Conservation (phyloP, 2,797 vertebrate genomes). For the Champsocephalus gunnari region DNA sequence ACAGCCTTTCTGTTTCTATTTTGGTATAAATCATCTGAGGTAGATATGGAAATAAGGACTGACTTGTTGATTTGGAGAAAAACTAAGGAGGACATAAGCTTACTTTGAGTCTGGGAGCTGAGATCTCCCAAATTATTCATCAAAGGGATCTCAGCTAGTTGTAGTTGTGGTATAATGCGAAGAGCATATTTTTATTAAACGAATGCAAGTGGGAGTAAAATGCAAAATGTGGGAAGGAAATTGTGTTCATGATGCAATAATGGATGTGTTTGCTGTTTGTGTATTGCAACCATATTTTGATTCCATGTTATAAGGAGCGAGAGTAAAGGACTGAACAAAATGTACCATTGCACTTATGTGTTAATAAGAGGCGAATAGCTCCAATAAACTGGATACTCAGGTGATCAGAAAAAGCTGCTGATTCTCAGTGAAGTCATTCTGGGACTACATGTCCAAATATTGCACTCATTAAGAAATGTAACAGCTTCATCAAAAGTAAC, state of each 20-base stretch:
- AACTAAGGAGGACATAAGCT: constrained; percentile 8
- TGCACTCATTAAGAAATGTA: too few relatives aligned
- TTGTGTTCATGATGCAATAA: constrained; percentile 5
- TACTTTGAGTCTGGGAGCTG: constrained; percentile 3
- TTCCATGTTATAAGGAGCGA: not conserved
- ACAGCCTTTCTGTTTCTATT: not conserved
- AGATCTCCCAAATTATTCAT: constrained; percentile 35
- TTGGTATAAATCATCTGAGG: not conserved
- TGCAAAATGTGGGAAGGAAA: not conserved
- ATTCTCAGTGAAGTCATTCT: not conserved
- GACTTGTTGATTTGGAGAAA: constrained; percentile 18
- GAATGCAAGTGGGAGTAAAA: constrained; percentile 19
- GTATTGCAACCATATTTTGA: constrained; percentile 1
- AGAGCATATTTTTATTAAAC: constrained; percentile 11
- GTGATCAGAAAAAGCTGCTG: not conserved
- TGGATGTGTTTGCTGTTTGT: constrained; percentile 14
- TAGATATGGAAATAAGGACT: not conserved
- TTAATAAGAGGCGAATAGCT: not conserved
- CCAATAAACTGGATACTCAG: not conserved
- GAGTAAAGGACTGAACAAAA: not conserved
- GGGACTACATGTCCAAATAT: too few relatives aligned
- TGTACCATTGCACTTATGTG: not conserved
- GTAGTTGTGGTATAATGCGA: not conserved
- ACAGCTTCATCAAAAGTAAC: not conserved
- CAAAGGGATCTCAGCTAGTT: constrained; percentile 11